Conservation (phyloP, 2,113 vertebrate species). For the Kryptolebias marmoratus region DNA sequence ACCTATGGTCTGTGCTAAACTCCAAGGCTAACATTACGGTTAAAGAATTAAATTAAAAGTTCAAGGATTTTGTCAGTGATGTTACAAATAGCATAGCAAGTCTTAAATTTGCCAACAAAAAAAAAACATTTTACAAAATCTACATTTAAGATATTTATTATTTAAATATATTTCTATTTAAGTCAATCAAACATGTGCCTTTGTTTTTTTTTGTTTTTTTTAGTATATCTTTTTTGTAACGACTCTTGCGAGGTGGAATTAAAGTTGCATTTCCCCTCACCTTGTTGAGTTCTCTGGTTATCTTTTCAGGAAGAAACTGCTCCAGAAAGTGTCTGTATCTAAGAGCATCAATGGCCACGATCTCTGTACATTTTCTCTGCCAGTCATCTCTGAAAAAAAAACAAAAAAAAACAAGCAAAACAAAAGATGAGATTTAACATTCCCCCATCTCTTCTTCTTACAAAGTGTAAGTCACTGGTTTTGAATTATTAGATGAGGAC, state of each 20-base stretch:
- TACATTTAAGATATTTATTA: too few relatives aligned
- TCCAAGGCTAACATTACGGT: too few relatives aligned
- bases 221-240: too few relatives aligned
- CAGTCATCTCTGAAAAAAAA: conserved; percentile 86
- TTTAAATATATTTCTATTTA: too few relatives aligned
- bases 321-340: conserved; percentile 90
- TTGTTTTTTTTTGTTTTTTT: too few relatives aligned
- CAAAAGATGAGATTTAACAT: background rate
- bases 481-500: background rate
- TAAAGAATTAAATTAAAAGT: too few relatives aligned
- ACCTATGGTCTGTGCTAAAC: too few relatives aligned
- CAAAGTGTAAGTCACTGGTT: background rate
- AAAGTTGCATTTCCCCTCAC: conserved; percentile 70
- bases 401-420: background rate
- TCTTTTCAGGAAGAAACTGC: conserved; percentile 94
- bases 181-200: too few relatives aligned
- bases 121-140: too few relatives aligned
- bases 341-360: conserved; percentile 95
- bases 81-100: too few relatives aligned
- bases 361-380: conserved; percentile 93
- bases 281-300: conserved; percentile 96
- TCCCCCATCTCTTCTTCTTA: background rate
- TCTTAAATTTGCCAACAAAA: too few relatives aligned
- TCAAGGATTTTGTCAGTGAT: too few relatives aligned
- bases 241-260: background rate